phyloP scores from a whole-genome alignment of 2,888 invertebrate species.

The Schizaphis graminum region DNA sequence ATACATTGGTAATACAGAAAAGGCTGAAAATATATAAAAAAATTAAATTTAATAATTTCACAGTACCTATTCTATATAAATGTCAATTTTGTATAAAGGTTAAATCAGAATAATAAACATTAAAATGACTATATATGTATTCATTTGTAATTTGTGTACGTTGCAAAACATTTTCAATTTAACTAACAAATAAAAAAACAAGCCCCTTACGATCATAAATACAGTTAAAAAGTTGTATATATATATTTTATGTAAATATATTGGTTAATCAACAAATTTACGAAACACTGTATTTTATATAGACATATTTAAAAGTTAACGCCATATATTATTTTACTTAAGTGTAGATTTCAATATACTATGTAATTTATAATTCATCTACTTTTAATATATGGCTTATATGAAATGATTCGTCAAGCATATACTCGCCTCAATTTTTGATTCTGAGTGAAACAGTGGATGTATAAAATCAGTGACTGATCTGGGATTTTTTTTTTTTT shows the following conservation, averaged over 20 bases:
- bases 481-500: too few relatives aligned
- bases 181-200: neutral
- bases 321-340: neutral
- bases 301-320: neutral
- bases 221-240: neutral
- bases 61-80: neutral
- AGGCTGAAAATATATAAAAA: neutral
- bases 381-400: neutral
- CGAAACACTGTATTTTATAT: neutral
- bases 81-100: neutral
- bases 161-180: neutral
- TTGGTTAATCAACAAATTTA: neutral
- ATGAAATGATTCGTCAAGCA: neutral
- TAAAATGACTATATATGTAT: neutral
- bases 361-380: neutral
- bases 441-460: too few relatives aligned
- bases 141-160: neutral
- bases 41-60: neutral
- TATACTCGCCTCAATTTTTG: neutral
- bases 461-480: too few relatives aligned
- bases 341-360: neutral
- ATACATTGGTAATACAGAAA: neutral
- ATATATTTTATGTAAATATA: neutral
- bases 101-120: neutral
- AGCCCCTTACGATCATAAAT: neutral